Conservation (phyloP, 2,888 invertebrate genomes). For the Lampropteryx suffumata region DNA sequence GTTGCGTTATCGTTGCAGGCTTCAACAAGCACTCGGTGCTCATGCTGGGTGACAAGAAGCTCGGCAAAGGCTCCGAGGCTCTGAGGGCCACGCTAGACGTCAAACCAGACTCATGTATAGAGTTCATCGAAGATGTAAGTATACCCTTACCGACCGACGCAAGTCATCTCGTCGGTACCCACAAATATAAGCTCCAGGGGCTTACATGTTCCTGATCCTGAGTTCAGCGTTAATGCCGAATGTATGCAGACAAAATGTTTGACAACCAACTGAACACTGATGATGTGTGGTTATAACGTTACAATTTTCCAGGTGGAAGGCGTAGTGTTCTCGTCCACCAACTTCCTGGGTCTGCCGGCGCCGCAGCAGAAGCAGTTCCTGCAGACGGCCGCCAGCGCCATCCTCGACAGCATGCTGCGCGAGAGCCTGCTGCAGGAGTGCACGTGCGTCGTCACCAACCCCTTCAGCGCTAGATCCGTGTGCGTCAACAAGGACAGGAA, state of each 20-base stretch:
- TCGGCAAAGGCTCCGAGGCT: slow-evolving; percentile 79
- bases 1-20: slow-evolving; percentile 59
- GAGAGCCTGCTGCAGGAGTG: slow-evolving; percentile 71
- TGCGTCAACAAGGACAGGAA: slow-evolving; percentile 65
- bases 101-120: slow-evolving; percentile 85
- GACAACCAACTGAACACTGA: no score
- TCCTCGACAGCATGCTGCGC: slow-evolving; percentile 63
- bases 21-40: slow-evolving; percentile 84
- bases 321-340: slow-evolving; percentile 84
- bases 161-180: no score
- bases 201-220: not conserved
- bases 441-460: slow-evolving; percentile 56
- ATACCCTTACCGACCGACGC: no score
- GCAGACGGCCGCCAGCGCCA: slow-evolving; percentile 75
- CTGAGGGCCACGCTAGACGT: slow-evolving; percentile 79
- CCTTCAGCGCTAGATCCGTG: slow-evolving; percentile 58
- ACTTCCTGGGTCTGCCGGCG: slow-evolving; percentile 63
- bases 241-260: no score
- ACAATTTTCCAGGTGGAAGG: slow-evolving; percentile 80
- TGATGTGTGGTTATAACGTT: no score
- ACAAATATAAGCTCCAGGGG: no score
- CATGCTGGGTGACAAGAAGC: slow-evolving; percentile 86
- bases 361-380: slow-evolving; percentile 84
- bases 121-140: slow-evolving; percentile 83
- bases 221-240: no score